Base-by-base conservation (phyloP, 2,113 vertebrate genomes). In the Colinus virginianus region DNA sequence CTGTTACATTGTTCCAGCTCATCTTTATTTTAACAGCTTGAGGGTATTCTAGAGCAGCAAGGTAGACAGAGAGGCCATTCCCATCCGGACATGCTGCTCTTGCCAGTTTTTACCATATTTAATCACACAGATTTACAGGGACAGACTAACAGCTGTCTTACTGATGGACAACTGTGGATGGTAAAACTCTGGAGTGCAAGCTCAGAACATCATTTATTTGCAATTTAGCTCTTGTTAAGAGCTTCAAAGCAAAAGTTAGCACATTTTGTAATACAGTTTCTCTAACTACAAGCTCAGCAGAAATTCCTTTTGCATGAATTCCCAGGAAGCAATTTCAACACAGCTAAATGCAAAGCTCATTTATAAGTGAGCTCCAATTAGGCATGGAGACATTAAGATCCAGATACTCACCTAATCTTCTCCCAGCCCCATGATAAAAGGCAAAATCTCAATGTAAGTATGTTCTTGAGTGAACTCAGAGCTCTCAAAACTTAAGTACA, bases 1-100 rank as follows among this genome's bases (percentile, higher is more conserved):
- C 97, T 97, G 97, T 97, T 97, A 94, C 91, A 95, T 96, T 95
- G 96, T 97, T 91, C 90, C 34, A n/a, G 67, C 94, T 92, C 94
- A 90, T 97, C 96, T 97, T 96, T 97, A 95, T 97, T 97, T 97
- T 96, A 95, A 87, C 96, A 97, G 93, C 96, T 97, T 96, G 93
- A 88, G 61, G 68, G 85, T 61, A 88, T 78, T 84, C 46, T 59
- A 51, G 82, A 94, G 69, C n/a, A 88, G 66, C 70, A 78, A 84
- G 62, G 77, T 2, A 0, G 69, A 64, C 42, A 1, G 5, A 10
- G 49, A 78, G 42, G 84, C 20, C 76, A 5, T 74, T 95, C 55
- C 51, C 77, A 74, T 85, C 67, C 64, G 26, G 3, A 7, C 8
- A 40, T 38, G 75, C 0, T 0, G 25, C 45, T 90, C 36, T 58